Base-by-base conservation (phyloP, 64 coral and sea anemone genomes). In the Porites australiensis region DNA sequence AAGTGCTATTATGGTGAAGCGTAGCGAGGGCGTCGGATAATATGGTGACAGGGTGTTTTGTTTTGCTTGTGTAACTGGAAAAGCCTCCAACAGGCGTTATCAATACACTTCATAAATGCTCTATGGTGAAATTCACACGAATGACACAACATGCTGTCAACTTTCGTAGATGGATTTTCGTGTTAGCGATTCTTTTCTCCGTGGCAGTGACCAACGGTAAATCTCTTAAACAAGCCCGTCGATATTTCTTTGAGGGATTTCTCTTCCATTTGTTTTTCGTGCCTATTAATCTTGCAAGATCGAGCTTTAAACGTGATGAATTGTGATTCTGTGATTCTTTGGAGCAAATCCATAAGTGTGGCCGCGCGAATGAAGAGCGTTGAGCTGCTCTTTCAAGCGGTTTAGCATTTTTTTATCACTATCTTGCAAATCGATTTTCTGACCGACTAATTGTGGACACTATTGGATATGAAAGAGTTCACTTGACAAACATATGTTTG, bases 71-170 rank as follows among this genome's bases (percentile, higher is more conserved):
- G 46, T 84, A 23, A 84, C 8, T 50, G 65, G 4, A 48, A 18
- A 7, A 57, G 12, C 23, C 61, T 16, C 62, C 18, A n/a, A 69
- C 61, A 1, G 81, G 81, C n/a, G 16, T 84, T 3, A 67, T 8
- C 46, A 49, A 68, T 68, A 68, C 46, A 69, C 15, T 19, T 22
- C 8, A 19, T 44, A 20, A 84, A 84, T 84, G 81, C 81, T 84
- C 63, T 69, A 84, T 84, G 81, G 64, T 84, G 81, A 46, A 84
- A 10, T 84, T 84, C 59, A 84, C 58, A 84, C 63, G 48, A 68
- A 15, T 84, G 5, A 84, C 81, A 84, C 81, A 68, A 67, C 81
- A 84, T 84, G 81, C 16, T 51, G 45, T 47, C 23, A 50, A n/a
- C 62, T 19, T 84, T 84, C 81, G 16, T 51, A 84, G 15, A 69